Evolutionary conservation across 1,140 invertebrate species (phyloP).

Genomic region (Drosophila guanche): DNA sequence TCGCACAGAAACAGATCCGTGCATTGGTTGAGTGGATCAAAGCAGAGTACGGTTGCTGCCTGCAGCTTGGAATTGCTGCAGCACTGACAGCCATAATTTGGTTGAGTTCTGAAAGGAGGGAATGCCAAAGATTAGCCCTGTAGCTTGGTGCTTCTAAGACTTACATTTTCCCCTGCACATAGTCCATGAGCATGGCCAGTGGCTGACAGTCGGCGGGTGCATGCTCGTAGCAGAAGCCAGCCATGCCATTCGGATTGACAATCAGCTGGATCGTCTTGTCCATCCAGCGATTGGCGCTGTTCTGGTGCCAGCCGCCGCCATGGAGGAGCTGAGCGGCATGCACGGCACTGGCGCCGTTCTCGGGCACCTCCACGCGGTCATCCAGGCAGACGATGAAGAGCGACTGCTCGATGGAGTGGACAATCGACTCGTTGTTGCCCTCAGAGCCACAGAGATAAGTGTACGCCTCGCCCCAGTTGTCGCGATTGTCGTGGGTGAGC

Average conservation of each 20-base stretch:
- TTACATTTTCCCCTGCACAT: conserved; percentile 85
- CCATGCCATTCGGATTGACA: conserved; percentile 91
- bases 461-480: conserved; percentile 91
- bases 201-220: conserved; percentile 96
- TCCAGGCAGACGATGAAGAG: conserved; percentile 94
- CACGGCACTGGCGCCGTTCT: conserved; percentile 61
- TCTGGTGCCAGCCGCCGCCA: conserved; percentile 87
- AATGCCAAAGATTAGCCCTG: not conserved
- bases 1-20: conserved; percentile 34
- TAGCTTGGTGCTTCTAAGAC: not conserved
- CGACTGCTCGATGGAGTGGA: conserved; percentile 89
- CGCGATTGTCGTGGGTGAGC: conserved; percentile 91
- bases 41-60: conserved; percentile 5
- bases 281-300: conserved; percentile 94
- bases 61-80: not conserved
- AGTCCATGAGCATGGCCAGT: conserved; percentile 92
- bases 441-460: conserved; percentile 84
- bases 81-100: conserved; percentile 26
- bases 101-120: conserved; percentile 5
- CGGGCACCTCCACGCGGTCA: conserved; percentile 83
- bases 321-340: conserved; percentile 88
- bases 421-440: conserved; percentile 85
- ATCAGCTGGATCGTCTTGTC: conserved; percentile 95
- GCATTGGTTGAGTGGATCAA: conserved; percentile 11
- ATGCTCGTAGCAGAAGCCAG: conserved; percentile 96